These are phyloP conservation scores for Apamea sordens DNA, from an alignment of 2,888 invertebrate genomes.

Conservation along the genomic window DNA sequence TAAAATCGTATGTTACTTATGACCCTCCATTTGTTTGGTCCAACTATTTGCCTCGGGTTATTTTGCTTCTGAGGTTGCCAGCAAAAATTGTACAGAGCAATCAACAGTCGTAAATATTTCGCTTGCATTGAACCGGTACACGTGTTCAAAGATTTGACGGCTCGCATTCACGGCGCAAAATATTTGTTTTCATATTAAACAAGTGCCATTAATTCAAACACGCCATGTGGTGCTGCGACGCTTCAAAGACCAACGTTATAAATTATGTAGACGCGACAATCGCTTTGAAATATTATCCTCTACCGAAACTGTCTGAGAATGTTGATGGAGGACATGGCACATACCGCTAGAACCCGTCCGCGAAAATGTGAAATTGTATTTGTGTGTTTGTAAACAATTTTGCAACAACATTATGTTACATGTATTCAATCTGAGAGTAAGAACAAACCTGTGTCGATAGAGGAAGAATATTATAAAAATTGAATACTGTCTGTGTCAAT, in stretches of 20 bases:
- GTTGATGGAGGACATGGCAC: constrained; percentile 37
- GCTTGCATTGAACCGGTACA: constrained; percentile 40
- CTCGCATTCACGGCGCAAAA: constrained; percentile 42
- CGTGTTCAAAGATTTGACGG: constrained; percentile 34
- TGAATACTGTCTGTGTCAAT: background rate
- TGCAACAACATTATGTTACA: background rate
- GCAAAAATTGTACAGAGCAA: constrained; percentile 2
- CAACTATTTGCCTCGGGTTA: constrained; percentile 19
- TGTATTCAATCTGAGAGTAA: background rate
- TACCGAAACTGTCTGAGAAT: constrained; percentile 47
- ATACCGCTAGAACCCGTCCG: constrained; percentile 7
- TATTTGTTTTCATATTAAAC: constrained; percentile 66
- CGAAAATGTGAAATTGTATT: constrained; percentile 14
- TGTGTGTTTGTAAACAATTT: constrained; percentile 12
- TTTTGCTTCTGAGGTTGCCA: constrained; percentile 2
- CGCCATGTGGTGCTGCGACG: constrained; percentile 61
- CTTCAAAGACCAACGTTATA: constrained; percentile 60
- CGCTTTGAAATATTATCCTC: constrained; percentile 62
- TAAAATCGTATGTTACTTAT: constrained; percentile 39
- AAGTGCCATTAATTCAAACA: constrained; percentile 62
- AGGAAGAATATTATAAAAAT: background rate
- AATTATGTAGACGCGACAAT: constrained; percentile 57
- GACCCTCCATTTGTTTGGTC: constrained; percentile 36
- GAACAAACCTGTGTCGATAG: background rate
- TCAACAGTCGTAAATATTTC: constrained; percentile 33